Evolutionary conservation across 2,888 invertebrate species (phyloP).

Genomic region (Colletes collaris): DNA sequence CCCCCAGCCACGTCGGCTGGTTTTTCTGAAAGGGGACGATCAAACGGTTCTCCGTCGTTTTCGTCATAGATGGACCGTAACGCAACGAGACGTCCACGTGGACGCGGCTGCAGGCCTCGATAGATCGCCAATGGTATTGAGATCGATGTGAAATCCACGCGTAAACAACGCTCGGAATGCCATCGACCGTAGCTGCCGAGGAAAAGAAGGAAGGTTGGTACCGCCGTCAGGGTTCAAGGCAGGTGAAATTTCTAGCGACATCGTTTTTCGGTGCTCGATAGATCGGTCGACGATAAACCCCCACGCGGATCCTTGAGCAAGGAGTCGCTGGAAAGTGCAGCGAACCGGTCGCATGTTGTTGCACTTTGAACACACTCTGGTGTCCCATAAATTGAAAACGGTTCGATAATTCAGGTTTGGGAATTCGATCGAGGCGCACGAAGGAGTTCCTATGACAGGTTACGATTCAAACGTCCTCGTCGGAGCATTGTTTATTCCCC

Average conservation of each 20-base stretch:
- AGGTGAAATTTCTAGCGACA: background rate
- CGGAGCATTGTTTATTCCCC: background rate
- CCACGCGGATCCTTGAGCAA: conserved; percentile 27
- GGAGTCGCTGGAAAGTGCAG: conserved; percentile 37
- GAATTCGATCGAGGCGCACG: background rate
- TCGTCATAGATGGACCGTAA: background rate
- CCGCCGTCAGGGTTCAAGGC: conserved; percentile 27
- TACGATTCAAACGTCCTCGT: background rate
- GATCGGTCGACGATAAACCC: background rate
- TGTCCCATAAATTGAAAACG: background rate
- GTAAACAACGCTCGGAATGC: too few species aligned
- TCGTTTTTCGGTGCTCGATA: background rate
- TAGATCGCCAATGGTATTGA: too few species aligned
- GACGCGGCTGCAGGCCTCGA: background rate
- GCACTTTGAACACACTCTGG: background rate
- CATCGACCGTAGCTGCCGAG: too few species aligned
- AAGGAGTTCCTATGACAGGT: background rate
- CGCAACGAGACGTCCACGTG: conserved; percentile 4
- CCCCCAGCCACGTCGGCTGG: background rate
- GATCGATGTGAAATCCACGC: background rate
- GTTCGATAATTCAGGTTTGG: background rate
- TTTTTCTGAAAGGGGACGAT: background rate
- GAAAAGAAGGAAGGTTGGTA: too few species aligned
- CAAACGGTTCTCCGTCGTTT: background rate
- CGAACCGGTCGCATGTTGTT: conserved; percentile 41